Evolutionary conservation across 2,888 invertebrate species (phyloP).

Genomic region (Platerodrilus igneus): DNA sequence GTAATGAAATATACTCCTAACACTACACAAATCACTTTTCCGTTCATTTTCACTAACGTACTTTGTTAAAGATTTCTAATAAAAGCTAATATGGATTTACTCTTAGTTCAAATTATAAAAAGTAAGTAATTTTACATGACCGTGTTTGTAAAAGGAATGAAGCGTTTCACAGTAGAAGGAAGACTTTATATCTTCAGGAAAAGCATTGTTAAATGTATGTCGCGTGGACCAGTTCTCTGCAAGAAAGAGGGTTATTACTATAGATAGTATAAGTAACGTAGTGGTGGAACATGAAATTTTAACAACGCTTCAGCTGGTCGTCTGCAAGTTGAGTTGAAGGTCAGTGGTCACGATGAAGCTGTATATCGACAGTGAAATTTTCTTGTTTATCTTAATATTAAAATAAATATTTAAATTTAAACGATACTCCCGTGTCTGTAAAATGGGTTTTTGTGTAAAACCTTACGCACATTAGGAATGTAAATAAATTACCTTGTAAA

Average conservation of each 20-base stretch:
- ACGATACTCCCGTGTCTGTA: no score
- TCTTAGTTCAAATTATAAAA: no score
- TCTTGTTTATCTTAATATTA: slow-evolving; percentile 23
- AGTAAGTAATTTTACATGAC: slow-evolving; percentile 38
- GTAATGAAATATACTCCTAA: slow-evolving; percentile 35
- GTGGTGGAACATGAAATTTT: no score
- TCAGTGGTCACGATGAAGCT: slow-evolving; percentile 27
- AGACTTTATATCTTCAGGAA: slow-evolving; percentile 45
- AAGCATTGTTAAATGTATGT: slow-evolving; percentile 43
- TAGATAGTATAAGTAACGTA: no score
- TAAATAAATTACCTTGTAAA: no score
- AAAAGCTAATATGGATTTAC: slow-evolving; percentile 11
- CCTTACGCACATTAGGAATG: no score
- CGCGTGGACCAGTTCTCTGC: slow-evolving; percentile 46
- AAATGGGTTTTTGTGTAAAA: slow-evolving; percentile 23
- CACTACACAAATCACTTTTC: slow-evolving; percentile 45
- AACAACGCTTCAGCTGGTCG: slow-evolving; percentile 17
- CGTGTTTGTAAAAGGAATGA: slow-evolving; percentile 45
- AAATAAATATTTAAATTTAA: no score
- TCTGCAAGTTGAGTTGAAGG: slow-evolving; percentile 19
- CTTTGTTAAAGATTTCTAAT: slow-evolving; percentile 6
- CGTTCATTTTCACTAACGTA: slow-evolving; percentile 36
- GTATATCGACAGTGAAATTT: slow-evolving; percentile 41
- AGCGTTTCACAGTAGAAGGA: slow-evolving; percentile 39
- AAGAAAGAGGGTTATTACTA: slow-evolving; percentile 44